Percentiles rank a stretch among this genome's conserved stretches.
phyloP scores from a whole-genome alignment of 1,140 invertebrate species.

The Latrodectus geometricus region DNA sequence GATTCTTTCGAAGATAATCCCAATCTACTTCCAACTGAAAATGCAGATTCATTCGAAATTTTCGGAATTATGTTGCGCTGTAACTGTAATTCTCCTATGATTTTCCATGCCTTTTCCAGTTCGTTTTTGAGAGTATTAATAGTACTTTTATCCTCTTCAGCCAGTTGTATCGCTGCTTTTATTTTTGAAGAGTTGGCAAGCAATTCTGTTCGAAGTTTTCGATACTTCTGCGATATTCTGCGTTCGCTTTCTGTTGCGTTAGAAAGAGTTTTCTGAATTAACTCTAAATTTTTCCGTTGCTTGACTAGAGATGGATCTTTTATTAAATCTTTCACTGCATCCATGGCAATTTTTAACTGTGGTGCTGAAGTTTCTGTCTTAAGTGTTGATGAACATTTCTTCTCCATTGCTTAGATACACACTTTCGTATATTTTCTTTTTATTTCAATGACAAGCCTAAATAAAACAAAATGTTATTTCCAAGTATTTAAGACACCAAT shows the following conservation, averaged over 20 bases:
- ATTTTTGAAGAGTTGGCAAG: constrained; percentile 21
- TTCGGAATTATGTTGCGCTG: background rate
- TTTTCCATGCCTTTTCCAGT: constrained; percentile 31
- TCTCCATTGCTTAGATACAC: too few relatives aligned
- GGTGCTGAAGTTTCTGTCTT: background rate
- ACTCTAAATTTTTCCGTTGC: constrained; percentile 32
- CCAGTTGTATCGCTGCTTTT: constrained; percentile 13
- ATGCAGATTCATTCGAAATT: background rate
- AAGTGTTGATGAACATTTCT: too few relatives aligned
- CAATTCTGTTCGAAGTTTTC: background rate
- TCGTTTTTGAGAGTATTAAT: constrained; percentile 36
- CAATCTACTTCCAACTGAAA: background rate
- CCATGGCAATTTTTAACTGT: background rate
- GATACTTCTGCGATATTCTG: background rate
- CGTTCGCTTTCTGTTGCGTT: constrained; percentile 3
- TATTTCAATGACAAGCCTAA: too few relatives aligned
- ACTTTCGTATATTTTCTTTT: too few relatives aligned
- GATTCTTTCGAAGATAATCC: too few relatives aligned
- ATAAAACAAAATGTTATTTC: too few relatives aligned
- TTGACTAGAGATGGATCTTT: constrained; percentile 12
- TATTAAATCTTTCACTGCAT: constrained; percentile 12
- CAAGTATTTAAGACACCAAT: too few relatives aligned
- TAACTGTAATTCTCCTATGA: background rate
- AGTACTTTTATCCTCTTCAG: constrained; percentile 26
- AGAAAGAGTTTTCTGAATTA: background rate